Conservation (phyloP, 2,797 vertebrate genomes). For the Gadopsis bispinosus region DNA sequence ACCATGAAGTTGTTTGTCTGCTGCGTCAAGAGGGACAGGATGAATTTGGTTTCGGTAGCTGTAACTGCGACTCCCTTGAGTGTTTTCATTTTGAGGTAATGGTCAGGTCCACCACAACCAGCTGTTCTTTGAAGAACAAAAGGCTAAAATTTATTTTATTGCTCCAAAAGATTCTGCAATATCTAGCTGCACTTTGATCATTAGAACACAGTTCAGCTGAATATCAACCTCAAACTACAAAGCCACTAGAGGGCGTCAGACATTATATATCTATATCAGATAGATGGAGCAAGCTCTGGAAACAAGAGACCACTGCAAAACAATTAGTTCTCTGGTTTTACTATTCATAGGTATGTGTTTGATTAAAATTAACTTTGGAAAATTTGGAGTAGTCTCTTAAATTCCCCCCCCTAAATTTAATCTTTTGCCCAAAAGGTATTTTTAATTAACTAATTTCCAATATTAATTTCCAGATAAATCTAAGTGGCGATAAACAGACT, state of each 20-base stretch:
- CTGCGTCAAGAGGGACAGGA: slow-evolving; percentile 52
- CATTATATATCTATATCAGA: too few species aligned
- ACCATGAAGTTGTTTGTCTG: slow-evolving; percentile 19
- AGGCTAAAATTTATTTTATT: slow-evolving; percentile 2
- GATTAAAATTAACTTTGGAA: too few species aligned
- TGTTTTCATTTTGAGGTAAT: slow-evolving; percentile 66
- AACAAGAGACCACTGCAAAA: too few species aligned
- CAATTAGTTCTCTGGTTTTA: too few species aligned
- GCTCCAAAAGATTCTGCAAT: not conserved
- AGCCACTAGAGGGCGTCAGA: slow-evolving; percentile 46
- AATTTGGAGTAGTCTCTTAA: too few species aligned
- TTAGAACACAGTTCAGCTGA: slow-evolving; percentile 20
- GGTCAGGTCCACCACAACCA: slow-evolving; percentile 25
- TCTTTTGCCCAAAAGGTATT: not conserved
- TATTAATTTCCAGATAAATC: slow-evolving; percentile 13
- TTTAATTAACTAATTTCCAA: slow-evolving; percentile 19
- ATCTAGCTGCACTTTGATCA: not conserved
- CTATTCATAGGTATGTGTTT: too few species aligned
- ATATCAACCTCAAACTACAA: not conserved
- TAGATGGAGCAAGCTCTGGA: too few species aligned
- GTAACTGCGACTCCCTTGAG: slow-evolving; percentile 41
- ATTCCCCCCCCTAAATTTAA: too few species aligned
- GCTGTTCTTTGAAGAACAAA: slow-evolving; percentile 19
- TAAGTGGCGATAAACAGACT: slow-evolving; percentile 1
- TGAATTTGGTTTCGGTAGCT: slow-evolving; percentile 66